phyloP scores from a whole-genome alignment of 2,797 vertebrate genomes.

The Lates japonicus region DNA sequence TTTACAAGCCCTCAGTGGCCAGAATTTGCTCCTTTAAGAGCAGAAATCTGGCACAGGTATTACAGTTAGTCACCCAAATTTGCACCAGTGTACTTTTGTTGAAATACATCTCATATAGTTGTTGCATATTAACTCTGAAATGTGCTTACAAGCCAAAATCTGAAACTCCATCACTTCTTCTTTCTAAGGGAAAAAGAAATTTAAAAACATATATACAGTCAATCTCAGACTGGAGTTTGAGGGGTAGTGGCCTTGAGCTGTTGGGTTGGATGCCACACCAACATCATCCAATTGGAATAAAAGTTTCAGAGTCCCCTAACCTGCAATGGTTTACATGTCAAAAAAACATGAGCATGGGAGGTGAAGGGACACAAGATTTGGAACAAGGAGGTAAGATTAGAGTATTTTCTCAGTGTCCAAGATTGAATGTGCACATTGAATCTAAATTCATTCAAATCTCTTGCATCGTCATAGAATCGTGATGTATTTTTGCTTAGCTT shows the following conservation, averaged over 20 bases:
- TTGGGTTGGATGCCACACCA: constrained; percentile 26
- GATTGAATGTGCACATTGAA: too few relatives aligned
- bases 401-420: not conserved
- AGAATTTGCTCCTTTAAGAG: constrained; percentile 37
- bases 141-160: not conserved
- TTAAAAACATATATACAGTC: not conserved
- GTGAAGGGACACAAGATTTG: not conserved
- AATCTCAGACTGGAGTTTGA: not conserved
- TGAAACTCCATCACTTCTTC: constrained; percentile 15
- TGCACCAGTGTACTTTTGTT: not conserved
- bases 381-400: not conserved
- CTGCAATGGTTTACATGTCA: not conserved
- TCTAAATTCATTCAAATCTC: too few relatives aligned
- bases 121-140: constrained; percentile 12
- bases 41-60: constrained; percentile 60
- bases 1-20: constrained; percentile 21
- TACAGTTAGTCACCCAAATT: not conserved
- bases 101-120: constrained; percentile 30
- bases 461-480: too few relatives aligned
- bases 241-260: not conserved
- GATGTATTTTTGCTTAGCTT: too few relatives aligned
- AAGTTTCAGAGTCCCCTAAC: not conserved
- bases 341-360: not conserved
- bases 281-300: constrained; percentile 50
- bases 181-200: not conserved